Conservation (phyloP, 2,888 invertebrate species). For the Gastrophysa polygoni region DNA sequence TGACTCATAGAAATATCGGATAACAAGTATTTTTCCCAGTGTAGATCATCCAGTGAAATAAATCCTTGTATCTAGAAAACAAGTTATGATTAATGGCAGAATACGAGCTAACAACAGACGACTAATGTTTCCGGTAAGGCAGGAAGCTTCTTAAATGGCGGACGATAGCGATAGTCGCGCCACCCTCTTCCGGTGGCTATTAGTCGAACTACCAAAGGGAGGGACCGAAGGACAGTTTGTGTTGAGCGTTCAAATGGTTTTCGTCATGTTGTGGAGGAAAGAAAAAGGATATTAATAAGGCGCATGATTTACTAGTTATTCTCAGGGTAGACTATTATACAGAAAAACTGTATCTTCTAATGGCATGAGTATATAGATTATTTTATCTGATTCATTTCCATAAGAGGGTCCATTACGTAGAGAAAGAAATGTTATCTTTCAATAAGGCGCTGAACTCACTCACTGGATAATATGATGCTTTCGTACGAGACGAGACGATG, state of each 20-base stretch:
- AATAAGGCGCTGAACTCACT: too few species aligned
- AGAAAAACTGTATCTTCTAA: too few species aligned
- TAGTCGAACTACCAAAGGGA: conserved; percentile 58
- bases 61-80: conserved; percentile 47
- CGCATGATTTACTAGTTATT: conserved; percentile 22
- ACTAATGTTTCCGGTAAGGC: conserved; percentile 58
- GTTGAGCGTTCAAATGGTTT: conserved; percentile 36
- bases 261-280: conserved; percentile 13
- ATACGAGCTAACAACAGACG: conserved; percentile 55
- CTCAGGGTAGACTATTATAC: background rate
- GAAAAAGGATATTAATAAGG: conserved; percentile 26
- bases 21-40: too few species aligned
- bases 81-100: conserved; percentile 58
- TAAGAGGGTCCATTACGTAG: too few species aligned
- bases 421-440: too few species aligned
- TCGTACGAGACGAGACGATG: too few species aligned
- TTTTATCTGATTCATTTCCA: too few species aligned
- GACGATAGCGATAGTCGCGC: conserved; percentile 49
- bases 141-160: conserved; percentile 58
- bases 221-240: conserved; percentile 54
- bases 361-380: too few species aligned
- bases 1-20: too few species aligned
- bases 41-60: conserved; percentile 44
- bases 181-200: conserved; percentile 57
- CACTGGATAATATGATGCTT: too few species aligned